Evolutionary conservation across 2,113 vertebrate genomes (phyloP), one percentile per base, ranked within the genome.

Genomic region (Spea multiplicata): DNA sequence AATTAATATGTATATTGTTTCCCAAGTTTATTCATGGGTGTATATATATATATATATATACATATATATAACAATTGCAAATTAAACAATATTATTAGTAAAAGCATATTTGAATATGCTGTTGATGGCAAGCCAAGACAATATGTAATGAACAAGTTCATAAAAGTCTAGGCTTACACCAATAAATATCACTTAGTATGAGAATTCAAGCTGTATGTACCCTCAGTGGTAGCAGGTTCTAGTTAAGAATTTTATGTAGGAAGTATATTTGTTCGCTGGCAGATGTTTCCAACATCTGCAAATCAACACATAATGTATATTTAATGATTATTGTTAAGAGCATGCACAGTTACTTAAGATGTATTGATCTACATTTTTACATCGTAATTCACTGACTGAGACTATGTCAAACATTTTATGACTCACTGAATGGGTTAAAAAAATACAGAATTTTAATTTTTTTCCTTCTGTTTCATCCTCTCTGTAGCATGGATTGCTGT

Each of bases 241-340:
- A 80, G 55, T 71, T 66, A 81, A 83, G 82, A 75, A 53, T 71
- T 83, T 74, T 44, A 74, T 83, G 83, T 81, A 80, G 76, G 84
- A 69, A 78, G 80, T 80, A 76, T 75, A 81, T 88, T 88, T 81
- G 85, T 82, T 84, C 73, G 45, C 82, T 78, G 80, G 83, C 86
- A 88, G 83, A 85, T 86, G 84, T 83, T 86, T 86, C 84, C 83
- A 78, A 84, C 83, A 85, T 85, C 81, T 86, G 61, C 77, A 73
- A 72, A 81, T 78, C 83, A 83, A 59, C 64, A 45, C 66, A 52
- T 79, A 81, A 44, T 71, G 52, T 49, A 69, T 78, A 73, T 83
- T 81, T 55, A 45, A 82, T 85, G 75, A 65, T 62, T 65, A 82
- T 69, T 3, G 47, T 57, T 81, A 48, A 45, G 80, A 71, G 80